Base-by-base conservation (phyloP, 2,888 invertebrate genomes). In the Orthosia gracilis region DNA sequence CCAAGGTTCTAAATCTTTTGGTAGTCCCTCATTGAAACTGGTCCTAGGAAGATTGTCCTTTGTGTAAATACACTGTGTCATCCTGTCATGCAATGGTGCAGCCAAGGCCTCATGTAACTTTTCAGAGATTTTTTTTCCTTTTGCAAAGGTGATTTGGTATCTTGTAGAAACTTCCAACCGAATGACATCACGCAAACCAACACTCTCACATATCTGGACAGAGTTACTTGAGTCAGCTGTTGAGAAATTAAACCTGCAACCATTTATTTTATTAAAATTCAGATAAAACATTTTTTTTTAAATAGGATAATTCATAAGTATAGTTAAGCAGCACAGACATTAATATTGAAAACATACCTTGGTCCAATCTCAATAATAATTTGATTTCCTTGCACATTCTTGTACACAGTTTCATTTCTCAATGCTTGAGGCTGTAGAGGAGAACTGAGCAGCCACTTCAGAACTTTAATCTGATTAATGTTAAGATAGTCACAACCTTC, bases 191-290 rank as follows among this genome's bases (percentile, higher is more conserved):
- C 95, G 94, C 50, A 99, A 94, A 4, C 98, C 98, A 61, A 99
- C 97, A 87, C 98, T 98, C 83, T 98, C 97, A 91, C 99, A 99
- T 86, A 99, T 99, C 69, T 99, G 99, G 1, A 99, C 98, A 47
- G 99, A 99, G 95, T 99, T 99, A 85, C 99, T 99, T 0, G 99
- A 99, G 92, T 98, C 98, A 0, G 99, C 98, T 55, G 99, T 99
- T 21, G 99, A 99, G 93, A 99, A 99, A 94, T 99, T 99, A 87
- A 99, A 98, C 86, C 99, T 98, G 91, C 84, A 95, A 81, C 0
- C 49, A 26, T 57, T 55, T 4, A 40, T 17, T 65, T 26, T 0
- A 50, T 57, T 47, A 61, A n/a, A 13, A 17, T 21, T 21, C 12
- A 2, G 4, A 21, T 21, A 45, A 18, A 40, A 45, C 9, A 21